Conservation (phyloP, 1,140 invertebrate species). For the Portunus trituberculatus region DNA sequence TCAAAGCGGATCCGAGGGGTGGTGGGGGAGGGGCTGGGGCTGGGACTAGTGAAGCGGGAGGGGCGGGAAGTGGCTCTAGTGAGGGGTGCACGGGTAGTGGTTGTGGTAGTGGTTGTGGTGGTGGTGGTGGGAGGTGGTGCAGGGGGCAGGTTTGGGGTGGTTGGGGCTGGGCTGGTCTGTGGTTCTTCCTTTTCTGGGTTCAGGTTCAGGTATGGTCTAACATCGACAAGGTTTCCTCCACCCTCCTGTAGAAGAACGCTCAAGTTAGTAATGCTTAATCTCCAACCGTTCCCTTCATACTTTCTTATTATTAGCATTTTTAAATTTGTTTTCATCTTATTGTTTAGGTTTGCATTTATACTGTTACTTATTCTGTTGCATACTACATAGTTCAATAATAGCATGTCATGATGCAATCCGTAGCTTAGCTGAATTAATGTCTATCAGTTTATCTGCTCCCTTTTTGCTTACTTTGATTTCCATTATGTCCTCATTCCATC, state of each 20-base stretch:
- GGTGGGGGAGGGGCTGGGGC: constrained; percentile 38
- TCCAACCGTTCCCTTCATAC: too few relatives aligned
- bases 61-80: background rate
- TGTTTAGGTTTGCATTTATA: too few relatives aligned
- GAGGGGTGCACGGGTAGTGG: background rate
- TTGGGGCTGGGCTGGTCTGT: background rate
- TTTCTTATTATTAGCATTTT: too few relatives aligned
- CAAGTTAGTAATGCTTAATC: too few relatives aligned
- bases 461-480: too few relatives aligned
- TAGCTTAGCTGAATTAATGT: too few relatives aligned
- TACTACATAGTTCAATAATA: too few relatives aligned
- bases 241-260: background rate
- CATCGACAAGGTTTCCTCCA: background rate
- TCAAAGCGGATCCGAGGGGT: constrained; percentile 62
- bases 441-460: too few relatives aligned
- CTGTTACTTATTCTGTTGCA: too few relatives aligned
- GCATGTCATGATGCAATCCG: too few relatives aligned
- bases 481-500: too few relatives aligned
- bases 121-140: background rate
- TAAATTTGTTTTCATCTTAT: too few relatives aligned
- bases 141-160: background rate
- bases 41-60: background rate
- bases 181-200: background rate
- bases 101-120: background rate
- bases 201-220: background rate